These are phyloP conservation scores for Ctenopoma multispine DNA, from an alignment of 2,797 vertebrate species.

Conservation along the genomic window DNA sequence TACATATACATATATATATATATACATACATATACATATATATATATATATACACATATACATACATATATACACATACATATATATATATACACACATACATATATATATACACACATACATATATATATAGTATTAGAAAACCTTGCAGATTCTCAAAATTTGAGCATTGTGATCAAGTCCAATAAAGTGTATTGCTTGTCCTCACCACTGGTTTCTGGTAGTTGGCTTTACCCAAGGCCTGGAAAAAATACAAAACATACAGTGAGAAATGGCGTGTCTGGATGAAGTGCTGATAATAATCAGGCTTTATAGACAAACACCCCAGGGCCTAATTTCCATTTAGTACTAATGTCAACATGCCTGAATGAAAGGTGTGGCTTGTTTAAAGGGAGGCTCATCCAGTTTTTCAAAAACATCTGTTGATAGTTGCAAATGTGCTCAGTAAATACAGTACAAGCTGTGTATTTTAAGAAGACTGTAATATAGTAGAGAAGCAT, in stretches of 20 bases:
- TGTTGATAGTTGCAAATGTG: not conserved
- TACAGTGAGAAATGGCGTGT: not conserved
- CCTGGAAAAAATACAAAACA: conserved; percentile 60
- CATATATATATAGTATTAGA: no score
- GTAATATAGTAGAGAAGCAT: not conserved
- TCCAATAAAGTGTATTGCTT: conserved; percentile 8
- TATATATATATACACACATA: no score
- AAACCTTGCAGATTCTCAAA: no score
- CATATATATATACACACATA: no score
- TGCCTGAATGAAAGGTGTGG: not conserved
- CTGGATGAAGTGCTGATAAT: conserved; percentile 5
- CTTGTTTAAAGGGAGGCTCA: not conserved
- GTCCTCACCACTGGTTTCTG: conserved; percentile 78
- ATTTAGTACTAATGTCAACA: not conserved
- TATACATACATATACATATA: no score
- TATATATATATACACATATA: no score
- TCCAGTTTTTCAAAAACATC: not conserved
- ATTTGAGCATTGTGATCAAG: not conserved
- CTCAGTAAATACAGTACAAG: not conserved
- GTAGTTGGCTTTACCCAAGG: conserved; percentile 76
- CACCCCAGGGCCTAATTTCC: not conserved
- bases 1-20: no score
- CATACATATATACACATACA: no score
- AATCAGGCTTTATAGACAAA: not conserved
- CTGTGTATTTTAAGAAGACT: not conserved